Conservation (phyloP, 2,888 invertebrate species). For the Hirudinaria manillensis region DNA sequence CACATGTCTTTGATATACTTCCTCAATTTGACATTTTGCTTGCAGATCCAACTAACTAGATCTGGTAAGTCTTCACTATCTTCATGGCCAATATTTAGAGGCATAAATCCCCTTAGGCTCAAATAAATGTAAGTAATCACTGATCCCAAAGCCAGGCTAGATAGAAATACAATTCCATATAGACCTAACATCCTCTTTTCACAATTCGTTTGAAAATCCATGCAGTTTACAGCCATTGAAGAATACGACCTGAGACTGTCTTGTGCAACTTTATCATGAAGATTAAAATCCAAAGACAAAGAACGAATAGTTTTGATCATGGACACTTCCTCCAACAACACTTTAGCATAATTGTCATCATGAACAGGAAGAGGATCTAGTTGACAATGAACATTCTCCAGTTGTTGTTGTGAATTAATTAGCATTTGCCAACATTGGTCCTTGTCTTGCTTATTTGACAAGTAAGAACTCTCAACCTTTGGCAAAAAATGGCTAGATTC, state of each 20-base stretch:
- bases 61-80: background rate
- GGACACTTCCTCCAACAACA: background rate
- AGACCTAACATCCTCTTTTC: background rate
- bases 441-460: background rate
- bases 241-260: background rate
- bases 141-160: background rate
- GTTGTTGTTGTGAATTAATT: background rate
- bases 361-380: background rate
- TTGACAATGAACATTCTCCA: background rate
- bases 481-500: too few species aligned
- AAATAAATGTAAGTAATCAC: background rate
- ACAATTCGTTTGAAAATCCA: background rate
- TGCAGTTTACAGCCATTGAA: background rate
- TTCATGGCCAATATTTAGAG: background rate
- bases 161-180: background rate
- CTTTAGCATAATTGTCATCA: background rate
- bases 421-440: constrained; percentile 2
- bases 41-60: background rate
- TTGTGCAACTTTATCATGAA: background rate
- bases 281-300: constrained; percentile 7
- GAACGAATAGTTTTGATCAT: background rate
- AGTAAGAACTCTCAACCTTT: constrained; percentile 3
- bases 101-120: background rate
- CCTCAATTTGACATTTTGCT: background rate
- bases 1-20: background rate